Percentiles rank a stretch among this genome's conserved stretches.
Evolutionary conservation across 2,113 vertebrate genomes (phyloP).

Genomic region (Brachionichthys hirsutus): DNA sequence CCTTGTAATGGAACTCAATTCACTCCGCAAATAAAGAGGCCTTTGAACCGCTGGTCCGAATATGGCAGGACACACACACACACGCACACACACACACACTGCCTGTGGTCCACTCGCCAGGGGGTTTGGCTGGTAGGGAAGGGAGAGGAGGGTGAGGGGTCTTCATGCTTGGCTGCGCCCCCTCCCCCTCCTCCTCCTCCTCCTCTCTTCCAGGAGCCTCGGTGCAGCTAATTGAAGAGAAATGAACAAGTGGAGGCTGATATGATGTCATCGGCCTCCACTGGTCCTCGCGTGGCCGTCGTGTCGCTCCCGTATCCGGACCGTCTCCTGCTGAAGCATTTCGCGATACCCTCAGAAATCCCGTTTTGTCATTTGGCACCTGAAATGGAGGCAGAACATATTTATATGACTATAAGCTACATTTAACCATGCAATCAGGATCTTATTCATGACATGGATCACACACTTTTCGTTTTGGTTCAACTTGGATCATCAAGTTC

Average conservation of each 20-base stretch:
- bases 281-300: constrained; percentile 14
- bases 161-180: constrained; percentile 60
- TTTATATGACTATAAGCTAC: too few species aligned
- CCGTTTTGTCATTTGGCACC: too few species aligned
- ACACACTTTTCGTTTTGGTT: too few species aligned
- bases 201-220: constrained; percentile 56
- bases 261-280: constrained; percentile 53
- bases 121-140: constrained; percentile 49
- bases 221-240: constrained; percentile 79
- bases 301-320: constrained; percentile 19
- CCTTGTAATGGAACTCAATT: constrained; percentile 76
- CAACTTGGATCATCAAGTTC: too few species aligned
- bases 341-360: too few species aligned
- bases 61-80: constrained; percentile 62
- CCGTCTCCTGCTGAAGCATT: constrained; percentile 41
- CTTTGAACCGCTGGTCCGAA: constrained; percentile 79
- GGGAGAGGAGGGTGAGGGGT: constrained; percentile 6
- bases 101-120: constrained; percentile 62
- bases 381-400: too few species aligned
- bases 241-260: constrained; percentile 64
- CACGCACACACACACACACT: constrained; percentile 51
- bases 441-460: too few species aligned
- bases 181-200: neutral
- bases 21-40: constrained; percentile 80
- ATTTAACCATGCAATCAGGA: too few species aligned